Percentiles rank a stretch among this genome's conserved stretches.
phyloP scores from a whole-genome alignment of 2,113 vertebrate species.

The Axis porcinus region DNA sequence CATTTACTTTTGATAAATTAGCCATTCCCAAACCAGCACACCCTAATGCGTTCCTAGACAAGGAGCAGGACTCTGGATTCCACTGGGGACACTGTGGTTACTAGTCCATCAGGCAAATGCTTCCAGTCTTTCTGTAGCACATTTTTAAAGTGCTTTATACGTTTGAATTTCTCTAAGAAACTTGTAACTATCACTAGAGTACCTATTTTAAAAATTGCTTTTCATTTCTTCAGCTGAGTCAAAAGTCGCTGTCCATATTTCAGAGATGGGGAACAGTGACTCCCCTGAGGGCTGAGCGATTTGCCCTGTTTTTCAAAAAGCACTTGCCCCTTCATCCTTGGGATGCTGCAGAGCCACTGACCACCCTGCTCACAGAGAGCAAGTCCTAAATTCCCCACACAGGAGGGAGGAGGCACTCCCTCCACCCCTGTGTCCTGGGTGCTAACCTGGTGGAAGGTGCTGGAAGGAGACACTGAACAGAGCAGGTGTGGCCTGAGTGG shows the following conservation, averaged over 20 bases:
- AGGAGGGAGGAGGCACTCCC: background rate
- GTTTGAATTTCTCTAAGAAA: background rate
- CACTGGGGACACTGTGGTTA: rapidly evolving
- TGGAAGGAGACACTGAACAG: background rate
- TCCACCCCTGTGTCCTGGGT: background rate
- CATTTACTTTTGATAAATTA: background rate
- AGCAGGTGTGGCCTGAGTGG: background rate
- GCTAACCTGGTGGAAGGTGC: background rate
- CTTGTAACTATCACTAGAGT: background rate
- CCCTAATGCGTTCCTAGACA: background rate
- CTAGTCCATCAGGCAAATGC: background rate
- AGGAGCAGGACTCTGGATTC: background rate
- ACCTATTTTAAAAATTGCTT: background rate
- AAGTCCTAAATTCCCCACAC: background rate
- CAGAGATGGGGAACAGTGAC: background rate
- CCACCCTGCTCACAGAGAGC: background rate
- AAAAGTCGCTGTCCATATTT: background rate
- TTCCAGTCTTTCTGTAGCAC: background rate
- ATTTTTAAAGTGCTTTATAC: background rate
- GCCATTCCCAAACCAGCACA: background rate
- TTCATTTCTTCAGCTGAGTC: background rate
- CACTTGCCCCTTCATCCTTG: background rate
- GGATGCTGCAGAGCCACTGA: background rate
- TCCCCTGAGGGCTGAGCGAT: background rate
- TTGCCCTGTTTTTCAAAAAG: background rate